Evolutionary conservation across 2,113 vertebrate genomes (phyloP).

Genomic region (Rousettus leschenaultii): DNA sequence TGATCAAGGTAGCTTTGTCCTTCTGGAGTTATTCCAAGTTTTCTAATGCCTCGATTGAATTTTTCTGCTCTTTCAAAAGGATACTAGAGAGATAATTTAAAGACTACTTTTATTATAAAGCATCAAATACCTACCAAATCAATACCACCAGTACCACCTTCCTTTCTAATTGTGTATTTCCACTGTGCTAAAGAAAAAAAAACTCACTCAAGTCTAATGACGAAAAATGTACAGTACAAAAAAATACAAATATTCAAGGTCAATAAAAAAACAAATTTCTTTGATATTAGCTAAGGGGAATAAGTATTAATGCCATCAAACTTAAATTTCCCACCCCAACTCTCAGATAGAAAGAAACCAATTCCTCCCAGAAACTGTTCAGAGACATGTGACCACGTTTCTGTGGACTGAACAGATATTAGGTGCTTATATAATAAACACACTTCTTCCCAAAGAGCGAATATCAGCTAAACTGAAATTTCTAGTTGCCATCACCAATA

Average conservation of each 20-base stretch:
- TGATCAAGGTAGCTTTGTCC: conserved; percentile 99
- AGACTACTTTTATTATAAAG: conserved; percentile 37
- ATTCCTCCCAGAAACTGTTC: background rate
- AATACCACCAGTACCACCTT: background rate
- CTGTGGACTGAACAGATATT: background rate
- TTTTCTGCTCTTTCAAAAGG: conserved; percentile 99
- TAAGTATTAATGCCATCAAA: background rate
- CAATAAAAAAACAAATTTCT: background rate
- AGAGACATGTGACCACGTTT: background rate
- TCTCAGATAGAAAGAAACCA: background rate
- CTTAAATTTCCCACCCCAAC: background rate
- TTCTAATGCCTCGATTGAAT: conserved; percentile 98
- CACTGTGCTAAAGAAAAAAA: background rate
- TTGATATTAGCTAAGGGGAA: background rate
- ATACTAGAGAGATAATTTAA: conserved; percentile 85
- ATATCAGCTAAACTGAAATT: background rate
- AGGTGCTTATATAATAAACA: background rate
- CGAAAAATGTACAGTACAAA: background rate
- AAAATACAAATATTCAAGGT: background rate
- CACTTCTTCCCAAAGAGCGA: background rate
- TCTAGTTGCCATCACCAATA: background rate
- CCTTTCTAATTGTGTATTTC: conserved; percentile 9
- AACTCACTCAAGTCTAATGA: conserved; percentile 2
- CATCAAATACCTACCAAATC: background rate
- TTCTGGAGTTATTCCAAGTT: conserved; percentile 96